A percentile compares a stretch with the other conserved stretches of the same genome.
These are phyloP conservation scores for Eleutherodactylus coqui DNA, from an alignment of 2,797 vertebrate genomes.

Conservation along the genomic window DNA sequence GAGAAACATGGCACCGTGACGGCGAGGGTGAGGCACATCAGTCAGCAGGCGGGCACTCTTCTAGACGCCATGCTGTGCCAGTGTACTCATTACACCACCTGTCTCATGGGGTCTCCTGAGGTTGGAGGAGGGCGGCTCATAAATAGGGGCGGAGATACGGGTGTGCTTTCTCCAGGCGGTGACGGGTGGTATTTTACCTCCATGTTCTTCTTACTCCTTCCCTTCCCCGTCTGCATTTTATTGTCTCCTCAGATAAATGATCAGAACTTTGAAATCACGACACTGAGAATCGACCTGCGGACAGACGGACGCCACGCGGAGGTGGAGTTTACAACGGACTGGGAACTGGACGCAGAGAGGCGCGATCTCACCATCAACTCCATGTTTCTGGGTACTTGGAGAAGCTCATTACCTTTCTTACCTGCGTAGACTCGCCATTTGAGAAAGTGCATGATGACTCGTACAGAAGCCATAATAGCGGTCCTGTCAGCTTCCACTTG, in stretches of 20 bases:
- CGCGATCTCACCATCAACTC: slow-evolving; percentile 97
- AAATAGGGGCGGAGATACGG: too few relatives aligned
- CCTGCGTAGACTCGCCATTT: too few relatives aligned
- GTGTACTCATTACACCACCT: not conserved
- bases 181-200: not conserved
- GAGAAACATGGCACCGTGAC: slow-evolving; percentile 97
- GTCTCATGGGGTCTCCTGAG: not conserved
- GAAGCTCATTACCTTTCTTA: not conserved
- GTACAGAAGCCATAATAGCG: too few relatives aligned
- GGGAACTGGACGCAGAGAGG: slow-evolving; percentile 93
- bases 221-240: not conserved
- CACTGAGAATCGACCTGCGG: slow-evolving; percentile 87
- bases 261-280: slow-evolving; percentile 96
- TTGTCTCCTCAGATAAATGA: slow-evolving; percentile 81
- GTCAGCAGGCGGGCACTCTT: not conserved
- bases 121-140: too few relatives aligned
- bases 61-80: not conserved
- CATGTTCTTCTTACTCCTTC: not conserved
- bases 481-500: too few relatives aligned
- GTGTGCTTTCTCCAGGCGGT: not conserved
- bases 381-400: slow-evolving; percentile 90
- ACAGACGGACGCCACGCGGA: slow-evolving; percentile 94
- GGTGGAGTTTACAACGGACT: slow-evolving; percentile 94
- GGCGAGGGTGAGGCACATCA: slow-evolving; percentile 81
- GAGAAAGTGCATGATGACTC: too few relatives aligned